Evolutionary conservation across 2,113 vertebrate genomes (phyloP), one percentile per base, ranked within the genome.

Genomic region (Ranitomeya variabilis): DNA sequence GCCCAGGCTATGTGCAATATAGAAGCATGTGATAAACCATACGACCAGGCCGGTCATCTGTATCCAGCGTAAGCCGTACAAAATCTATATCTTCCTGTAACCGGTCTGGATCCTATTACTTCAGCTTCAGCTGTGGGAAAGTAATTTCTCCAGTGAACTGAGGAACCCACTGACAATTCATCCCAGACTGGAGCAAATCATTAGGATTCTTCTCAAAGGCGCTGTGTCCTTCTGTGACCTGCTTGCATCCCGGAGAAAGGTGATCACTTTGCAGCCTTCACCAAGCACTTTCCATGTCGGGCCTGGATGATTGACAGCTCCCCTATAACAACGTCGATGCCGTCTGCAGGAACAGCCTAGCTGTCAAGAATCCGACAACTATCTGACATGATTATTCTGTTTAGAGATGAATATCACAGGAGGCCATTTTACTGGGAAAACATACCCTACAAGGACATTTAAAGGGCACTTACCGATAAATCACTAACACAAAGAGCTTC

Each of bases 201-300:
- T 89, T 89, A 89, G 62, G 82, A 89, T 89, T 89, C 82, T 85
- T 52, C 87, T 89, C 82, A 85, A 85, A 89, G 87, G 85, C 73
- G 13, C 31, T 7, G 62, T 89, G 87, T 85, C 87, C 87, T 89
- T 89, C 74, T 6, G 52, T 89, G 87, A 89, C 85, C 87, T 37
- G 59, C 45, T 51, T 23, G 13, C 60, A 54, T 79, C 76, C 37
- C 60, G 45, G 26, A 79, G 51, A 59, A 89, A 84, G 79, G 87
- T 88, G 87, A 83, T 88, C 18, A 37, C 23, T 74, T 16, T 52
- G 66, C 54, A 82, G 67, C 79, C 31, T 37, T 14, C 62, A 86
- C 85, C 77, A 84, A 67, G 54, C 59, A 6, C 73, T 78, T 76
- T 59, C 21, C 74, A 67, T 37, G 73, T 78, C 73, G 64, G 81